Evolutionary conservation across 2,888 invertebrate species (phyloP), one percentile per base, ranked within the genome.

Genomic region (Thyatira batis): DNA sequence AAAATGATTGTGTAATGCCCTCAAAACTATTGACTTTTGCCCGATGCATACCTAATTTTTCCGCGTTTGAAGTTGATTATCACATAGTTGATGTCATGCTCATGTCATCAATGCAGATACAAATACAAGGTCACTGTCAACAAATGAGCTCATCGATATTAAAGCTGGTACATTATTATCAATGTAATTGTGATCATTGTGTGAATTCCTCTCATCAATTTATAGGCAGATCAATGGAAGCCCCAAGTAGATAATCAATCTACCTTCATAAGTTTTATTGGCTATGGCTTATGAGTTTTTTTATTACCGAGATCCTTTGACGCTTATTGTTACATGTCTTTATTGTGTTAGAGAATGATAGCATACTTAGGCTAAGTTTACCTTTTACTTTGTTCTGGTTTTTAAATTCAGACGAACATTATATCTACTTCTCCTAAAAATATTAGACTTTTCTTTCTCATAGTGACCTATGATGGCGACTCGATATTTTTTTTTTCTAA

Each of bases 121-220:
- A 89, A 89, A 77, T 76, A 76, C 88, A 89, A 89, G 89, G 90
- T 82, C 85, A 85, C 60, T 84, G 85, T 87, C 87, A 86, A 87
- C 79, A 84, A 78, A 82, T 89, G 88, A 91, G 75, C 83, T 91
- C 90, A 90, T 81, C 89, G 77, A 84, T 84, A 80, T 82, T 71
- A 76, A 60, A 69, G 73, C 73, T 61, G 65, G 76, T 74, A 69
- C 73, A 74, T 73, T 75, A 69, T 81, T 78, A 76, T 57, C 73
- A 73, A 73, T 76, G 73, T 80, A 74, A 82, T 76, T 76, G 76
- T 76, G 70, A 69, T 69, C 73, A 73, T 81, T 76, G 76, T 76
- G 70, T 68, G 70, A 72, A 73, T 80, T 80, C 76, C 71, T 72
- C 13, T 61, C 60, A 55, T 50, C 60, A 25, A 23, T 21, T 23